Evolutionary conservation across 30 jellyfish, hydroid and myxozoan genomes (phyloP).

Genomic region (Aurelia coerulea): DNA sequence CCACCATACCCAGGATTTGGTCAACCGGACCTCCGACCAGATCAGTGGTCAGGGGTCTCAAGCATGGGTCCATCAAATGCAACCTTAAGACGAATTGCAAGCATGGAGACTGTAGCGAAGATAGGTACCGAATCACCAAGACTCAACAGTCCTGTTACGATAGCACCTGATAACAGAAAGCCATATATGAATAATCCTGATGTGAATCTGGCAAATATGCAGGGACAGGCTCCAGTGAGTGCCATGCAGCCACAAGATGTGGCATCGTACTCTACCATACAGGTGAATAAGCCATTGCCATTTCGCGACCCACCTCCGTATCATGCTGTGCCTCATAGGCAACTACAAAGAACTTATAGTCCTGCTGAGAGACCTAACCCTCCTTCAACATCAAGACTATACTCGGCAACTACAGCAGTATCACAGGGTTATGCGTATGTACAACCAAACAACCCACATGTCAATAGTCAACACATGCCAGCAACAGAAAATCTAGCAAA

Average conservation of each 20-base stretch:
- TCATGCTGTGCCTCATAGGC: conserved; percentile 48
- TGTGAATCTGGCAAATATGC: conserved; percentile 11
- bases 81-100: conserved; percentile 59
- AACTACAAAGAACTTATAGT: conserved; percentile 57
- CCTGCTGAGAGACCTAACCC: conserved; percentile 54
- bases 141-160: conserved; percentile 68
- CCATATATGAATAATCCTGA: conserved; percentile 25
- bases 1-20: conserved; percentile 98
- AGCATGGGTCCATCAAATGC: conserved; percentile 31
- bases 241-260: conserved; percentile 48
- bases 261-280: conserved; percentile 53
- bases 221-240: background rate
- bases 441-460: conserved; percentile 21
- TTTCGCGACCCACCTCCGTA: conserved; percentile 54
- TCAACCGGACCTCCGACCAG: conserved; percentile 29
- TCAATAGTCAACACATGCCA: background rate
- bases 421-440: background rate
- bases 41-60: conserved; percentile 53
- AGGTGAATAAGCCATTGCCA: conserved; percentile 13
- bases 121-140: conserved; percentile 56
- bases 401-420: conserved; percentile 24
- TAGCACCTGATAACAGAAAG: conserved; percentile 62
- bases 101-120: conserved; percentile 72
- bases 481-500: conserved; percentile 47
- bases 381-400: conserved; percentile 1